phyloP scores from a whole-genome alignment of 2,797 vertebrate genomes.

The Halcyon smyrnensis region DNA sequence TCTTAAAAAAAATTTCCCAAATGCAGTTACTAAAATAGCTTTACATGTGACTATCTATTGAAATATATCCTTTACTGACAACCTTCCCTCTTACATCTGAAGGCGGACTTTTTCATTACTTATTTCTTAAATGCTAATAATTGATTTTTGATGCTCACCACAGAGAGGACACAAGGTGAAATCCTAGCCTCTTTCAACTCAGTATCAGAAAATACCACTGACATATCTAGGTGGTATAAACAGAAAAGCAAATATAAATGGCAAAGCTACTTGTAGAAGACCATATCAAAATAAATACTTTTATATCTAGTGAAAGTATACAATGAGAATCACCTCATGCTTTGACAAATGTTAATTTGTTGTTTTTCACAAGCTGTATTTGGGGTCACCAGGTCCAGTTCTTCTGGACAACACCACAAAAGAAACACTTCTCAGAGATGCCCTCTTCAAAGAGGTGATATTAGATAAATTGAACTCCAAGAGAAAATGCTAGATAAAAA shows the following conservation, averaged over 20 bases:
- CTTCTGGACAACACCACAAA: background rate
- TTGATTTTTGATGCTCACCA: background rate
- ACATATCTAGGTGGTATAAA: background rate
- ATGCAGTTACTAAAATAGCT: background rate
- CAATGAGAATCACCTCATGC: background rate
- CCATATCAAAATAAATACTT: background rate
- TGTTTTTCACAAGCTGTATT: background rate
- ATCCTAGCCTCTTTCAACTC: background rate
- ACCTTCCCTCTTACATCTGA: background rate
- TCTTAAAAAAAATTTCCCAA: background rate
- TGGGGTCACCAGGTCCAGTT: background rate
- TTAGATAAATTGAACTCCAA: background rate
- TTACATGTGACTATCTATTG: background rate
- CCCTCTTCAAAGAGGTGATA: background rate
- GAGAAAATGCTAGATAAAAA: background rate
- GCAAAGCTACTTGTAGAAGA: background rate
- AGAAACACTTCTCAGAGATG: background rate
- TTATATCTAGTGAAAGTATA: background rate
- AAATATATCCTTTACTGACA: background rate
- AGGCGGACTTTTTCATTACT: background rate
- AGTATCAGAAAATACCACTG: background rate
- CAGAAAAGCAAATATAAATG: background rate
- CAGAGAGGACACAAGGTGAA: background rate
- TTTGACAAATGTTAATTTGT: background rate
- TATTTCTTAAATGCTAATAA: background rate